Percentiles rank a stretch among this genome's conserved stretches.
phyloP scores from a whole-genome alignment of 2,797 vertebrate species.

The Sebastes kiyomatsui region DNA sequence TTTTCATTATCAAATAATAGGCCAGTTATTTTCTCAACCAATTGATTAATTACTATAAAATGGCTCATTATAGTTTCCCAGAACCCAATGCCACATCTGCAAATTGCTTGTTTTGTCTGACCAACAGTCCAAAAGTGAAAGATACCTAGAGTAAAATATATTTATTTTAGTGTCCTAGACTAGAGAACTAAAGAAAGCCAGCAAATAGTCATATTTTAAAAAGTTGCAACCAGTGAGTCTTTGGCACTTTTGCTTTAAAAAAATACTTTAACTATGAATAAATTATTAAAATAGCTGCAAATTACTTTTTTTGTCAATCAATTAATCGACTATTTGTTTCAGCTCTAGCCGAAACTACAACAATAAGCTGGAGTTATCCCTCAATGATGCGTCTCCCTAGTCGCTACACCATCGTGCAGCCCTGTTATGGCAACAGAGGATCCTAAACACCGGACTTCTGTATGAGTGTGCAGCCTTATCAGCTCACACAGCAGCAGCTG shows the following conservation, averaged over 20 bases:
- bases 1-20: neutral
- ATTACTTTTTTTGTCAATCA: neutral
- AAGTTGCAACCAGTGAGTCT: neutral
- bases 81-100: neutral
- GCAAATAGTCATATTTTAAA: neutral
- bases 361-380: no score
- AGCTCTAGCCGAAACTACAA: neutral
- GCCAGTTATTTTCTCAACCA: neutral
- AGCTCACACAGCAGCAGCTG: neutral
- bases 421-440: neutral
- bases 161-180: neutral
- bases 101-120: neutral
- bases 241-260: neutral
- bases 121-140: neutral
- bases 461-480: neutral
- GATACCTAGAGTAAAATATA: neutral
- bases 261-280: neutral
- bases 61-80: neutral
- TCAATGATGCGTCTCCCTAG: neutral
- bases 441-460: neutral
- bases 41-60: neutral
- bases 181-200: neutral
- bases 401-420: neutral
- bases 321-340: neutral
- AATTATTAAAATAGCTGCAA: neutral